phyloP scores from a whole-genome alignment of 2,797 vertebrate genomes.

The Balearica regulorum region DNA sequence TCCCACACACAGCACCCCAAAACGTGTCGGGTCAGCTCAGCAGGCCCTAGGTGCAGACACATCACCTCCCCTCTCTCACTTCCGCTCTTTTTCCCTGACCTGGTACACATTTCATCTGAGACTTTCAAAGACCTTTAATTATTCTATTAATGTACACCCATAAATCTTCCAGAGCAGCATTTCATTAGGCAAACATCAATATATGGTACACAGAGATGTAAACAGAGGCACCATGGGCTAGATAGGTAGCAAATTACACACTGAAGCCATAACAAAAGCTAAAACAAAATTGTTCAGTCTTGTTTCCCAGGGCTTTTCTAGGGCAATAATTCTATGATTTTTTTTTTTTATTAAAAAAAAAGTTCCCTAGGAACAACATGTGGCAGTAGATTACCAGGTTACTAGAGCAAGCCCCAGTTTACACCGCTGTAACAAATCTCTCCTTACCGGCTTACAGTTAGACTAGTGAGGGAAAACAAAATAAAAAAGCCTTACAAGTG shows the following conservation, averaged over 20 bases:
- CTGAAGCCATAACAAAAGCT: not conserved
- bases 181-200: constrained; percentile 45
- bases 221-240: not conserved
- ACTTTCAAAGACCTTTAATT: constrained; percentile 13
- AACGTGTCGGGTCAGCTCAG: fast-evolving
- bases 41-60: fast-evolving
- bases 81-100: not conserved
- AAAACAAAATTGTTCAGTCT: not conserved
- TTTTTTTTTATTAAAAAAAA: not conserved
- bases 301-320: not conserved
- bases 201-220: not conserved
- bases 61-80: not conserved
- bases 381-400: not conserved
- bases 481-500: not conserved
- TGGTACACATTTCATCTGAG: not conserved
- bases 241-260: not conserved
- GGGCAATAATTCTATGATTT: not conserved
- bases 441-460: not conserved
- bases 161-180: constrained; percentile 23
- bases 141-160: constrained; percentile 12
- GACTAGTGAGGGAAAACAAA: not conserved
- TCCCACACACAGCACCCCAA: fast-evolving
- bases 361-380: not conserved
- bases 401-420: not conserved
- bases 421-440: not conserved